Percentiles rank a stretch among this genome's conserved stretches.
Evolutionary conservation across 2,888 invertebrate genomes (phyloP).

Genomic region (Chelonus formosanus): DNA sequence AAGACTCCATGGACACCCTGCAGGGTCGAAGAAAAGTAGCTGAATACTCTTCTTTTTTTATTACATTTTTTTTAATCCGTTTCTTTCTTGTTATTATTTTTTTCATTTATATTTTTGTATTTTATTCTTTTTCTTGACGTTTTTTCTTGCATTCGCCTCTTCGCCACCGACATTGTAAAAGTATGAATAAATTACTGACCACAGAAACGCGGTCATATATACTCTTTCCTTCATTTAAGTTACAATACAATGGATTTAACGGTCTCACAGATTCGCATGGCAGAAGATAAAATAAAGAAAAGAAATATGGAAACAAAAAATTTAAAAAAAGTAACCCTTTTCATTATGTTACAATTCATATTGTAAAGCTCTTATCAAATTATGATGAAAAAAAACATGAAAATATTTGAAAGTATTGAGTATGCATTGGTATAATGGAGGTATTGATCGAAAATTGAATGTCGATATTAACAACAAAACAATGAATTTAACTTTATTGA

Average conservation of each 20-base stretch:
- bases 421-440: too few species aligned
- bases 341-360: too few species aligned
- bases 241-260: background rate
- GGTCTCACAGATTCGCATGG: too few species aligned
- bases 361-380: too few species aligned
- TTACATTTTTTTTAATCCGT: constrained; percentile 22
- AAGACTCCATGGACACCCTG: constrained; percentile 26
- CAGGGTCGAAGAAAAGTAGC: constrained; percentile 18
- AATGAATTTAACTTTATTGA: too few species aligned
- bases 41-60: constrained; percentile 27
- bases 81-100: constrained; percentile 13
- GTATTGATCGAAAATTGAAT: too few species aligned
- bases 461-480: too few species aligned
- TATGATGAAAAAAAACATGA: too few species aligned
- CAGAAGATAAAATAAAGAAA: too few species aligned
- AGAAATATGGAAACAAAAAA: too few species aligned
- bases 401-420: too few species aligned
- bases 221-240: constrained; percentile 27
- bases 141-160: constrained; percentile 21
- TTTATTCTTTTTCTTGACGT: constrained; percentile 18
- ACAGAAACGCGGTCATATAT: constrained; percentile 37
- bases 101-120: constrained; percentile 30
- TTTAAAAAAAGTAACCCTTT: too few species aligned
- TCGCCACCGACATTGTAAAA: constrained; percentile 42
- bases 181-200: constrained; percentile 50